Evolutionary conservation across 2,797 vertebrate species (phyloP).

Genomic region (Myoxocephalus aenaeus): DNA sequence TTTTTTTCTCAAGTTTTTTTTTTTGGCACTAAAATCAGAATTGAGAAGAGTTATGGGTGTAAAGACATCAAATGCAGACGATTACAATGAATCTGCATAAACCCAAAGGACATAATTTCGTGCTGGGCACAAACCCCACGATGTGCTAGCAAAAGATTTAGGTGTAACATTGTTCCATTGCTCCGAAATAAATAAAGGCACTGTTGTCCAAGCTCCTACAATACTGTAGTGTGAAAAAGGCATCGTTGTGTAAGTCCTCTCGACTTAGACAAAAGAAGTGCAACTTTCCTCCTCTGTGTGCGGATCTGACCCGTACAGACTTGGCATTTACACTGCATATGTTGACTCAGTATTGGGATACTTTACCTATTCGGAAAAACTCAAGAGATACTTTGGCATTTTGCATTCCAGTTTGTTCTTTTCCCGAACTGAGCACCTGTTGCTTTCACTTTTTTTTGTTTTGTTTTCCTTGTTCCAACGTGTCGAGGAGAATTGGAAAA

Average conservation of each 20-base stretch:
- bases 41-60: slow-evolving; percentile 24
- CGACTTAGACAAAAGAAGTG: slow-evolving; percentile 41
- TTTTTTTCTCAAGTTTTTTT: slow-evolving; percentile 29
- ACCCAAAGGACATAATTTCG: slow-evolving; percentile 45
- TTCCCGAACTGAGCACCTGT: slow-evolving; percentile 55
- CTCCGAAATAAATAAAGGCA: slow-evolving; percentile 79
- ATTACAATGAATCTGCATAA: slow-evolving; percentile 40
- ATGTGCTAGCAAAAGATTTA: slow-evolving; percentile 45
- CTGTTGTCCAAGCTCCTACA: slow-evolving; percentile 74
- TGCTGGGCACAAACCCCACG: slow-evolving; percentile 31
- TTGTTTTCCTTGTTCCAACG: not conserved
- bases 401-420: slow-evolving; percentile 43
- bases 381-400: slow-evolving; percentile 60
- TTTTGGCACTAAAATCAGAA: slow-evolving; percentile 55
- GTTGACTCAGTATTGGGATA: slow-evolving; percentile 18
- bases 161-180: slow-evolving; percentile 70
- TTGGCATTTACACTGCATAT: slow-evolving; percentile 17
- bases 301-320: slow-evolving; percentile 26
- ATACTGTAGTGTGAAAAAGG: slow-evolving; percentile 77
- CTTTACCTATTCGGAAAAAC: slow-evolving; percentile 30
- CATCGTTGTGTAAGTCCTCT: slow-evolving; percentile 61
- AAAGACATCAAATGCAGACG: slow-evolving; percentile 32
- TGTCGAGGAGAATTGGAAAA: slow-evolving; percentile 6
- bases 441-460: slow-evolving; percentile 4
- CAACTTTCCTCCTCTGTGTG: slow-evolving; percentile 63